Percentiles rank a stretch among this genome's conserved stretches.
Conservation (phyloP, 2,113 vertebrate genomes). For the Oryzias melastigma region DNA sequence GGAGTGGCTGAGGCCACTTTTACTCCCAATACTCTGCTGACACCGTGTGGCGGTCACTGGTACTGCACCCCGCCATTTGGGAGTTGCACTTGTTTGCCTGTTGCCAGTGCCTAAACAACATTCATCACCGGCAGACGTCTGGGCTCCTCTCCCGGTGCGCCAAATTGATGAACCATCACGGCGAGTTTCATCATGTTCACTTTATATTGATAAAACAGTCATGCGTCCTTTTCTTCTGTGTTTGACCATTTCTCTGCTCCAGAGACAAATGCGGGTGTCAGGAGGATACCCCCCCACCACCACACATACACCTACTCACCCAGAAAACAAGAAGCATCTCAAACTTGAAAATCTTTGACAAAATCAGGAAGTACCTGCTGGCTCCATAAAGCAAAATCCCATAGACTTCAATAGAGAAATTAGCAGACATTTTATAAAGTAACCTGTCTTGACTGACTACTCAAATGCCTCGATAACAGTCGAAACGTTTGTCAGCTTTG, state of each 20-base stretch:
- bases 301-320: neutral
- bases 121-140: constrained; percentile 55
- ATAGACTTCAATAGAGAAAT: too few species aligned
- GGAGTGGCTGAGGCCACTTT: constrained; percentile 11
- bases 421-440: too few species aligned
- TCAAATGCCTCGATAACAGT: too few species aligned
- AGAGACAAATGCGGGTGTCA: constrained; percentile 64
- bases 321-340: neutral
- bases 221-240: constrained; percentile 53
- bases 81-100: neutral
- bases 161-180: constrained; percentile 66
- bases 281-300: constrained; percentile 9
- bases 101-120: constrained; percentile 41
- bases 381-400: too few species aligned
- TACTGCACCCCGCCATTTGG: constrained; percentile 3
- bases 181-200: constrained; percentile 58
- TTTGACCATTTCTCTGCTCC: constrained; percentile 28
- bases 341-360: too few species aligned
- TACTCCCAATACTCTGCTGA: constrained; percentile 56
- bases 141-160: constrained; percentile 36
- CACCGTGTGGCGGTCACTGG: constrained; percentile 52
- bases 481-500: too few species aligned
- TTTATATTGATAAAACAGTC: constrained; percentile 72
- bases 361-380: too few species aligned
- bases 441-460: too few species aligned